phyloP scores from a whole-genome alignment of 2,797 vertebrate species.

The Varecia variegata region DNA sequence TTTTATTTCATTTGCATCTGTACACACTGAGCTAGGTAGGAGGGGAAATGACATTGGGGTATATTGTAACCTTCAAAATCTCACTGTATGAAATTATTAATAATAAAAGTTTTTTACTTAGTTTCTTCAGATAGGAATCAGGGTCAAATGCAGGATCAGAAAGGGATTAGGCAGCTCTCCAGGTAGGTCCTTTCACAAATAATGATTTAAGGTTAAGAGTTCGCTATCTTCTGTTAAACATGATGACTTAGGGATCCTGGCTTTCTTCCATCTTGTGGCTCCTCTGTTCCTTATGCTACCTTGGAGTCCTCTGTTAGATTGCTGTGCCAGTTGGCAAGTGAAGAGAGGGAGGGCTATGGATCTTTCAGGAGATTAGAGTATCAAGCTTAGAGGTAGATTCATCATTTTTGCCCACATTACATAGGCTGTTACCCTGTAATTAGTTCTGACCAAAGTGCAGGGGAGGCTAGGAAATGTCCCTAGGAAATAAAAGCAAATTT shows the following conservation, averaged over 20 bases:
- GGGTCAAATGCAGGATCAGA: background rate
- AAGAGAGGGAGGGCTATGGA: background rate
- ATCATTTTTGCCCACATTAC: background rate
- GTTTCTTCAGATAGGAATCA: background rate
- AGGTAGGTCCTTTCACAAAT: background rate
- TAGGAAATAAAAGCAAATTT: background rate
- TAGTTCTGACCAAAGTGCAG: background rate
- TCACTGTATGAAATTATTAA: background rate
- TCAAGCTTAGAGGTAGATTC: background rate
- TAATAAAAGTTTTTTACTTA: background rate
- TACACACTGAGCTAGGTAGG: background rate
- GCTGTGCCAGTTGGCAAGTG: background rate
- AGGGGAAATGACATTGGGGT: background rate
- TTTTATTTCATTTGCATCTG: background rate
- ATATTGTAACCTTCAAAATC: background rate
- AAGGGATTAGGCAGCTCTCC: background rate
- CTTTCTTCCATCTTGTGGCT: background rate
- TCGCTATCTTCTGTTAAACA: background rate
- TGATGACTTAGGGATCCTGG: background rate
- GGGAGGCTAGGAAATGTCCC: background rate
- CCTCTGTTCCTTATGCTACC: background rate
- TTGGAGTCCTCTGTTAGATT: conserved; percentile 19
- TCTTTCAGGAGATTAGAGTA: background rate
- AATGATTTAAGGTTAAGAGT: background rate
- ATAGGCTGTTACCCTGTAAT: background rate